phyloP scores from a whole-genome alignment of 2,797 vertebrate species.

The Mionectes olivaceus region DNA sequence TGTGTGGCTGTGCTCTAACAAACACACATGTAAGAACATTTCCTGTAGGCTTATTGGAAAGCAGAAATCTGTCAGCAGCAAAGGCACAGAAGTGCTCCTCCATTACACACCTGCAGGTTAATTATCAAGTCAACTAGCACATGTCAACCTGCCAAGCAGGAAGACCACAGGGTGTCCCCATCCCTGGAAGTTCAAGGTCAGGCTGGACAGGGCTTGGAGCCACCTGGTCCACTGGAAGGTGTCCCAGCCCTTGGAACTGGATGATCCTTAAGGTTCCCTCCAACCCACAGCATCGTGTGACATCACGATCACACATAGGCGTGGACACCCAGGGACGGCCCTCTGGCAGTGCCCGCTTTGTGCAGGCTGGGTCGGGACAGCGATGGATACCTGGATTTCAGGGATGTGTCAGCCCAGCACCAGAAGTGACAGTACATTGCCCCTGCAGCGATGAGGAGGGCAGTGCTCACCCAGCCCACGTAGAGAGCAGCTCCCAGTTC shows the following conservation, averaged over 20 bases:
- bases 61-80: neutral
- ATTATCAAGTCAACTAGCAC: neutral
- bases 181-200: neutral
- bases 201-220: neutral
- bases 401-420: conserved; percentile 46
- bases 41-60: neutral
- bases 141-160: neutral
- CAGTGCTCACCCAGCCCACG: conserved; percentile 88
- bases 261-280: fast-evolving
- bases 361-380: neutral
- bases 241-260: neutral
- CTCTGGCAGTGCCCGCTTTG: neutral
- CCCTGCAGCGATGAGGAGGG: conserved; percentile 81
- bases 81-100: neutral
- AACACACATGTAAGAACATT: neutral
- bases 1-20: neutral
- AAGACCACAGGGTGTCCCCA: neutral
- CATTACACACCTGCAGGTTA: neutral
- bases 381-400: neutral
- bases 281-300: neutral
- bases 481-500: conserved; percentile 94
- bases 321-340: neutral
- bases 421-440: conserved; percentile 72
- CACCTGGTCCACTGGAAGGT: fast-evolving
- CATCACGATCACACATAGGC: neutral